phyloP scores from a whole-genome alignment of 2,797 vertebrate genomes.

The Chrosomus eos region DNA sequence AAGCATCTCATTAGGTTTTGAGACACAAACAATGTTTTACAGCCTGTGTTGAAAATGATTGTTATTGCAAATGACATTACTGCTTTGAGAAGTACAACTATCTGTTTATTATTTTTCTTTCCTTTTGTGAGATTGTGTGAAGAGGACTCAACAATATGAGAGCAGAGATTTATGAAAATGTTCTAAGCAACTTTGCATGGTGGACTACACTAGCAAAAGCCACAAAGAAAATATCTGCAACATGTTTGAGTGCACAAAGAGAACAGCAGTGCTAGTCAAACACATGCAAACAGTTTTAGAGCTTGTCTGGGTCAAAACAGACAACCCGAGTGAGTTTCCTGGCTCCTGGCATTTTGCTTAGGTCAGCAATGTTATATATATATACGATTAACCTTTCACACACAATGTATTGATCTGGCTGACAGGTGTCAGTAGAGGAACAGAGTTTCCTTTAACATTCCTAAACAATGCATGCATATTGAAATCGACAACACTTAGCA shows the following conservation, averaged over 20 bases:
- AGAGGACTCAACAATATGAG: neutral
- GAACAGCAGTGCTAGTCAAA: neutral
- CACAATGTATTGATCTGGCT: neutral
- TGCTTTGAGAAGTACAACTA: neutral
- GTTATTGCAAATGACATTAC: neutral
- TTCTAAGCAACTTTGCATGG: neutral
- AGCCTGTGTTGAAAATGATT: no score
- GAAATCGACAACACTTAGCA: neutral
- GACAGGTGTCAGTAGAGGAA: neutral
- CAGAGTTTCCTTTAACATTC: neutral
- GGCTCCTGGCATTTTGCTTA: neutral
- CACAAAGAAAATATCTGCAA: neutral
- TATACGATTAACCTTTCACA: neutral
- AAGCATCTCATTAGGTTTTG: neutral
- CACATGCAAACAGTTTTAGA: neutral
- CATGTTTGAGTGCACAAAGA: neutral
- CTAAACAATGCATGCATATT: neutral
- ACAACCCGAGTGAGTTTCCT: neutral
- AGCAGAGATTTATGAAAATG: neutral
- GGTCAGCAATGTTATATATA: neutral
- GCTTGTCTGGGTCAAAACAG: neutral
- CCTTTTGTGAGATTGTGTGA: neutral
- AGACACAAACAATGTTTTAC: neutral
- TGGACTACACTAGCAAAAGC: neutral
- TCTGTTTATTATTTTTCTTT: neutral